Base-by-base conservation (phyloP, 2,797 vertebrate species). In the Cyclura pinguis region DNA sequence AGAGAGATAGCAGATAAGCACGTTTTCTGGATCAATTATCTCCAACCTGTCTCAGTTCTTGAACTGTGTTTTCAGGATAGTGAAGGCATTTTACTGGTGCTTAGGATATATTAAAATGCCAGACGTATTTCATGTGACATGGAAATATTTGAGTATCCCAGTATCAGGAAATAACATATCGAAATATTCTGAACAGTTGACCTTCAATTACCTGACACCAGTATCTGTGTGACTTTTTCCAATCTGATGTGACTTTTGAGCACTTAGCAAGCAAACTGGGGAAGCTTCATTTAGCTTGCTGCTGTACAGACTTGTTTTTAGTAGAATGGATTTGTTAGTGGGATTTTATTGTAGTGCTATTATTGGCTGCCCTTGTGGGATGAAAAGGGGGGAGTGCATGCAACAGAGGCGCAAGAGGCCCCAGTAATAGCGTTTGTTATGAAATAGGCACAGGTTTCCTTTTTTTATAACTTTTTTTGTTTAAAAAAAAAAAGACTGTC, bases 351-450 rank as follows among this genome's bases (percentile, higher is more conserved):
- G 93, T 96, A 88, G 95, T 89, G 92, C 96, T 96, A 95, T 97
- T 97, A 96, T 96, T 96, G 96, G 96, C 96, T 96, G 96, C 96
- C 95, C 95, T 96, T 95, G 89, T 95, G 95, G 96, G 94, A 90
- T 93, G 92, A 94, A 95, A 91, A 93, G 94, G 94, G 64, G 95
- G 96, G 96, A 96, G 93, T 96, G 96, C 96, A 97, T 97, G 96
- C 95, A 93, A 93, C 92, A 95, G 94, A 96, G 95, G 92, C 96
- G 94, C 96, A 97, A 93, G 95, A 96, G 96, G 95, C 94, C 96
- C 95, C 96, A 96, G 95, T 96, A 96, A 96, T 96, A 96, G 95
- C 96, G 94, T 96, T 97, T 97, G 94, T 96, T 96, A 96, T 92
- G 86, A 93, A 95, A 94, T 95, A 96, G 96, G 94, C 96, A 96